Conservation (phyloP, 2,113 vertebrate species). For the Sapajus apella region DNA sequence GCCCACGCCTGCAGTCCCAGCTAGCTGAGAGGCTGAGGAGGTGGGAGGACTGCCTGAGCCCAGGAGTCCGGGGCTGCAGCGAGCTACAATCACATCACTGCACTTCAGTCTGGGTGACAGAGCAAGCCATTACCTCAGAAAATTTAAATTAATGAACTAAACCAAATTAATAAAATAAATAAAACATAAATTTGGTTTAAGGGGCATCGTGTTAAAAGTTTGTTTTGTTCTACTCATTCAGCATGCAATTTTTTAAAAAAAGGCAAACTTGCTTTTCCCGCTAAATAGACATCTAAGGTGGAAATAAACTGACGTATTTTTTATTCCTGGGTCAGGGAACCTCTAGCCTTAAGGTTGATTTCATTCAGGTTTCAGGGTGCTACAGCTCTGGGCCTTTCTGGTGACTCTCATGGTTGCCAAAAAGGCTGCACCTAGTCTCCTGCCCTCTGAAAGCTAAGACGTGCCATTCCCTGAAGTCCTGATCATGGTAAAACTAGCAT, state of each 20-base stretch:
- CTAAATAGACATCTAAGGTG: not conserved
- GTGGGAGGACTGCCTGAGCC: too few relatives aligned
- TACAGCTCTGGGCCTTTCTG: not conserved
- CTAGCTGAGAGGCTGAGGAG: too few relatives aligned
- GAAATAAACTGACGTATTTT: not conserved
- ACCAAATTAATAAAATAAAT: not conserved
- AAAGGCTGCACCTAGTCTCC: not conserved
- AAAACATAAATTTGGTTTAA: not conserved
- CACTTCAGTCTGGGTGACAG: too few relatives aligned
- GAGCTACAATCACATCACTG: too few relatives aligned
- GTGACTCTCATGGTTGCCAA: not conserved
- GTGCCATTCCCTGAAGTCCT: not conserved
- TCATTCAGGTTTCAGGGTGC: not conserved
- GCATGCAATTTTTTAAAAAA: not conserved
- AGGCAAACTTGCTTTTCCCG: slow-evolving; percentile 30
- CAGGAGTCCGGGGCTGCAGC: too few relatives aligned
- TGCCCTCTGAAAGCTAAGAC: not conserved
- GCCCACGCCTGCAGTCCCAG: too few relatives aligned
- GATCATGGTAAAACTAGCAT: not conserved
- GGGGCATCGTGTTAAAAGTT: not conserved
- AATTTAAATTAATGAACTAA: too few relatives aligned
- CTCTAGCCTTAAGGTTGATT: not conserved
- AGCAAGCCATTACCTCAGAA: too few relatives aligned
- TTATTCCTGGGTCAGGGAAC: not conserved
- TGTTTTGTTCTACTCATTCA: slow-evolving; percentile 4